Base-by-base conservation (phyloP, 1,140 invertebrate genomes). In the Epicauta chinensis region DNA sequence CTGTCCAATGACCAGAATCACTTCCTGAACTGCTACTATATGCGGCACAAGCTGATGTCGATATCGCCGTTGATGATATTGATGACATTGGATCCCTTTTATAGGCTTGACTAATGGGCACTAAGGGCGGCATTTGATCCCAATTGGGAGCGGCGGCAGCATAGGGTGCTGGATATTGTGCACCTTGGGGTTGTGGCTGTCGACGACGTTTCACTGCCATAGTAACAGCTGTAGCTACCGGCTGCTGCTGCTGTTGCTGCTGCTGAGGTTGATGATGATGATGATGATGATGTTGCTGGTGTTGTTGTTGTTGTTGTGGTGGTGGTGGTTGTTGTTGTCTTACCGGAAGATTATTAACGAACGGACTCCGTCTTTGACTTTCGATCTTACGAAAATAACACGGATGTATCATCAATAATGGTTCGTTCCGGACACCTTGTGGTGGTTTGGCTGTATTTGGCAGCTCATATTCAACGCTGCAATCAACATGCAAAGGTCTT, bases 381-480 rank as follows among this genome's bases (percentile, higher is more conserved):
- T 87, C 85, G 67, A 86, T 85, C 70, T 86, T 82, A 50, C 85
- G 75, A 73, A 89, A 89, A 69, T 87, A 87, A 61, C 84, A 88
- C n/a, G 87, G 86, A 74, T 88, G 86, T 66, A 89, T 89, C 84
- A 89, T 89, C 42, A 89, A 77, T 58, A 89, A 74, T 15, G 86
- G 86, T 65, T 87, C 86, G 58, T 81, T 79, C 48, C 81, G 76
- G 53, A 82, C 82, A 17, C 85, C 85, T 58, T 82, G 81, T 53
- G 87, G 86, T 50, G 86, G 86, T 68, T 87, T 87, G 23, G 86
- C 85, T 69, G 86, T 82, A 63, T 86, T 86, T 48, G 86, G 86
- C 62, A 89, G 74, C 72, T 89, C 86, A 75, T 89, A 89, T 71
- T 89, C 86, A 50, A 89, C 86, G 74, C 85, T 88, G 73, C 86